These are phyloP conservation scores for Rugalucina vietnamica DNA, from an alignment of 2,888 invertebrate genomes.

Conservation along the genomic window DNA sequence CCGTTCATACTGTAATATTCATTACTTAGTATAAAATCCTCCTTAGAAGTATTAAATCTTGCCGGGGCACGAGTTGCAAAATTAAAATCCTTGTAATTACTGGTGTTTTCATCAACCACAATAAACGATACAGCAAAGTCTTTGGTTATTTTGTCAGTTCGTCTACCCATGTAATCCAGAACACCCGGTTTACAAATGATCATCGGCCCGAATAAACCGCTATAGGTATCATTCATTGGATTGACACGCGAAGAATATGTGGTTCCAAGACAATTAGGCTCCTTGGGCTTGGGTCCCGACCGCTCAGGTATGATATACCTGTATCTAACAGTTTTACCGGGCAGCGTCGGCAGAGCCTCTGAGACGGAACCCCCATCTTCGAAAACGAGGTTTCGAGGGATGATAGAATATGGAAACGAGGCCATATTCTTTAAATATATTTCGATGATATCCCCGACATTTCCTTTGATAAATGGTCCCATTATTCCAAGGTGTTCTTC, in stretches of 20 bases:
- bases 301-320: slow-evolving; percentile 64
- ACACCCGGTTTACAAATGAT: slow-evolving; percentile 63
- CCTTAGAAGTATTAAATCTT: slow-evolving; percentile 21
- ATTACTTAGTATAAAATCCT: slow-evolving; percentile 38
- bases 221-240: slow-evolving; percentile 61
- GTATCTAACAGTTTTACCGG: slow-evolving; percentile 59
- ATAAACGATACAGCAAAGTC: slow-evolving; percentile 74
- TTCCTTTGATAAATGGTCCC: slow-evolving; percentile 73
- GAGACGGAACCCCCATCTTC: slow-evolving; percentile 46
- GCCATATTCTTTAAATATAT: slow-evolving; percentile 69
- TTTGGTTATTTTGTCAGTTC: slow-evolving; percentile 36
- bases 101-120: slow-evolving; percentile 73
- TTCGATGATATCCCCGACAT: slow-evolving; percentile 71
- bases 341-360: slow-evolving; percentile 36
- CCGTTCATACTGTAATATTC: slow-evolving; percentile 63
- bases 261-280: slow-evolving; percentile 67
- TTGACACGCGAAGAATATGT: slow-evolving; percentile 66
- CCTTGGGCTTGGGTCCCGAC: slow-evolving; percentile 63
- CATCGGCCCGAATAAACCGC: slow-evolving; percentile 67
- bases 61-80: slow-evolving; percentile 60
- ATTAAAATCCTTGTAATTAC: slow-evolving; percentile 73
- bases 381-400: slow-evolving; percentile 66
- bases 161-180: slow-evolving; percentile 35
- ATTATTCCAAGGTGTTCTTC: slow-evolving; percentile 54
- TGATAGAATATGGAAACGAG: slow-evolving; percentile 61